phyloP scores from a whole-genome alignment of 2,888 invertebrate species.

The Drosophila crucigera region DNA sequence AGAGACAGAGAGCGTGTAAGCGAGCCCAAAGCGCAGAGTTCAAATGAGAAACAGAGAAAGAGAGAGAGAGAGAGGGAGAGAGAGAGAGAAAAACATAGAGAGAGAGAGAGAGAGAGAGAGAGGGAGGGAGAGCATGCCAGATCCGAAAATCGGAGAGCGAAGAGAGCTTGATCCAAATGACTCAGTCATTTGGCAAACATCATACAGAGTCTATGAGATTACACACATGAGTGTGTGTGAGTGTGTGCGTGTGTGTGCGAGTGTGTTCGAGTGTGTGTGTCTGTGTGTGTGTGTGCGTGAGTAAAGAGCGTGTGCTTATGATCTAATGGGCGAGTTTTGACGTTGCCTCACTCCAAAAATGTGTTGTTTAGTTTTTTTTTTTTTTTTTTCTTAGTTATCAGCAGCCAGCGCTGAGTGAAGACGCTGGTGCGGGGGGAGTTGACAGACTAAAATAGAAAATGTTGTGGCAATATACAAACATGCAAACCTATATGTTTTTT shows the following conservation, averaged over 20 bases:
- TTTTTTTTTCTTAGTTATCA: constrained; percentile 49
- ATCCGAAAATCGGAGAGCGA: constrained; percentile 20
- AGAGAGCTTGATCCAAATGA: constrained; percentile 51
- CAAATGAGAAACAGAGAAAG: constrained; percentile 21
- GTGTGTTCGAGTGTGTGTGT: not conserved
- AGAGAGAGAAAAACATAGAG: not conserved
- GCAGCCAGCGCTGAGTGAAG: constrained; percentile 8
- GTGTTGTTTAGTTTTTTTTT: constrained; percentile 10
- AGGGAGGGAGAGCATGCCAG: not conserved
- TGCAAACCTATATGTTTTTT: constrained; percentile 9
- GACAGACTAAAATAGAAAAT: constrained; percentile 68
- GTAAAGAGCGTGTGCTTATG: constrained; percentile 56
- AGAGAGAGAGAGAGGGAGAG: constrained; percentile 16
- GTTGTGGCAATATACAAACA: constrained; percentile 41
- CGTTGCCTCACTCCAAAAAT: constrained; percentile 56
- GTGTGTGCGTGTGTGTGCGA: constrained; percentile 15
- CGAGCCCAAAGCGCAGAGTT: constrained; percentile 47
- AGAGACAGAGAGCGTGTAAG: constrained; percentile 25
- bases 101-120: not conserved
- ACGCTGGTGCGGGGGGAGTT: constrained; percentile 25
- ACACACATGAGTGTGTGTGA: not conserved
- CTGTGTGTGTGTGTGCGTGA: constrained; percentile 23
- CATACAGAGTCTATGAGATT: constrained; percentile 20
- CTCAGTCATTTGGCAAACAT: constrained; percentile 53
- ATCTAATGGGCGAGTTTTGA: constrained; percentile 68